Conservation (phyloP, 2,113 vertebrate genomes). For the Phalacrocorax pelagicus region DNA sequence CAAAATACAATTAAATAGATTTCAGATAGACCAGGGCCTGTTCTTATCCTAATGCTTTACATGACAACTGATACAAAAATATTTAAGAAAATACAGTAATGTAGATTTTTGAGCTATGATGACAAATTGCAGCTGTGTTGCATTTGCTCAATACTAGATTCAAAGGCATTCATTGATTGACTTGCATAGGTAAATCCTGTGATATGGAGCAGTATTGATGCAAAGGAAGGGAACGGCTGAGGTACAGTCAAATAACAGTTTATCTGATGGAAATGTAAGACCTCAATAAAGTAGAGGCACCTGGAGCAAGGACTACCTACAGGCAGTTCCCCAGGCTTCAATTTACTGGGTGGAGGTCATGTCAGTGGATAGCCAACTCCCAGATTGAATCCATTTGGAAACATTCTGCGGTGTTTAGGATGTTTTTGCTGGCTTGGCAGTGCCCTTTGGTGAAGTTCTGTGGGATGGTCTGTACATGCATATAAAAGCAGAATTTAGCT, state of each 20-base stretch:
- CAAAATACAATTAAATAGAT: neutral
- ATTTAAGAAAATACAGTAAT: neutral
- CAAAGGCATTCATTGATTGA: neutral
- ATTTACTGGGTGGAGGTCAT: neutral
- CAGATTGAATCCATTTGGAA: neutral
- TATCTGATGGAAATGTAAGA: neutral
- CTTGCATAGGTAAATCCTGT: neutral
- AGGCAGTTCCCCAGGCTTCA: neutral
- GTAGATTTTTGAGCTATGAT: neutral
- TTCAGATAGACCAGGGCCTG: neutral
- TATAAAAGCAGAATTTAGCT: neutral
- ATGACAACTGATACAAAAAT: neutral
- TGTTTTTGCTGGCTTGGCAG: neutral
- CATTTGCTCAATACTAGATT: neutral
- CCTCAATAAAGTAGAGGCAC: neutral
- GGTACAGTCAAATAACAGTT: neutral
- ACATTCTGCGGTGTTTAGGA: fast-evolving
- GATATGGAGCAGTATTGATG: neutral
- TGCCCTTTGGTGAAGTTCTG: neutral
- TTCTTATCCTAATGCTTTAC: neutral
- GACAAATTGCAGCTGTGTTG: neutral
- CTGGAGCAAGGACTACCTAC: neutral
- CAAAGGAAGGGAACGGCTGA: neutral
- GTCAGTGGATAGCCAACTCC: neutral
- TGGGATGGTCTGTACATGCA: neutral